Evolutionary conservation across 1,140 invertebrate genomes (phyloP).

Genomic region (Neotoxoptera formosana): DNA sequence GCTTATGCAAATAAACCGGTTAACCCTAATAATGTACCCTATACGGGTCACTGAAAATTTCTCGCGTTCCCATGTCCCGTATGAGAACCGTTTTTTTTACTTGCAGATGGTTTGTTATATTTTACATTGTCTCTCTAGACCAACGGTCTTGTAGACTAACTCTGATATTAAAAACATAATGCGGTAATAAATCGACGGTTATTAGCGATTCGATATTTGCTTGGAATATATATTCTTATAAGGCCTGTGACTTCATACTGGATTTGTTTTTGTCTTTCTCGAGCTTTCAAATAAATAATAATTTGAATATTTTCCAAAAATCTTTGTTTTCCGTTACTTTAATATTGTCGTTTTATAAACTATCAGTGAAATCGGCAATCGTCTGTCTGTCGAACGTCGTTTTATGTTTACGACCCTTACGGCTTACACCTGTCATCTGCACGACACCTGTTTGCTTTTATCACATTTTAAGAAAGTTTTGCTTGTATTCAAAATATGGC

Average conservation of each 20-base stretch:
- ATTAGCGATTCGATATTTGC: not conserved
- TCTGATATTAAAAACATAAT: not conserved
- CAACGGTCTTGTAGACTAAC: not conserved
- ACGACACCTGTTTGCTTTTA: not conserved
- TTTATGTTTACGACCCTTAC: not conserved
- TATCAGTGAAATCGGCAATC: not conserved
- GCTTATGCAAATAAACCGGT: constrained; percentile 58
- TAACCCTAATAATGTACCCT: constrained; percentile 46
- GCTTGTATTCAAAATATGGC: not conserved
- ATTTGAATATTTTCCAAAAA: not conserved
- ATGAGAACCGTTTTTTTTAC: constrained; percentile 55
- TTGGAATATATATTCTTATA: not conserved
- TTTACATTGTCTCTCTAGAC: not conserved
- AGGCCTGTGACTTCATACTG: not conserved
- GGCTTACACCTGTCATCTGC: not conserved
- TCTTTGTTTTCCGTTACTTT: not conserved
- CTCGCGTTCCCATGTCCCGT: constrained; percentile 54
- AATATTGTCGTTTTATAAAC: not conserved
- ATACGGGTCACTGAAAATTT: constrained; percentile 39
- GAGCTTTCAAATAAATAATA: not conserved
- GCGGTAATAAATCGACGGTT: not conserved
- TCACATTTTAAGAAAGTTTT: not conserved
- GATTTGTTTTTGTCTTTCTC: not conserved
- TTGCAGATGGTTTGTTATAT: constrained; percentile 44
- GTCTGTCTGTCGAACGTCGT: not conserved